Conservation (phyloP, 2,113 vertebrate species). For the Poeciliopsis prolifica region DNA sequence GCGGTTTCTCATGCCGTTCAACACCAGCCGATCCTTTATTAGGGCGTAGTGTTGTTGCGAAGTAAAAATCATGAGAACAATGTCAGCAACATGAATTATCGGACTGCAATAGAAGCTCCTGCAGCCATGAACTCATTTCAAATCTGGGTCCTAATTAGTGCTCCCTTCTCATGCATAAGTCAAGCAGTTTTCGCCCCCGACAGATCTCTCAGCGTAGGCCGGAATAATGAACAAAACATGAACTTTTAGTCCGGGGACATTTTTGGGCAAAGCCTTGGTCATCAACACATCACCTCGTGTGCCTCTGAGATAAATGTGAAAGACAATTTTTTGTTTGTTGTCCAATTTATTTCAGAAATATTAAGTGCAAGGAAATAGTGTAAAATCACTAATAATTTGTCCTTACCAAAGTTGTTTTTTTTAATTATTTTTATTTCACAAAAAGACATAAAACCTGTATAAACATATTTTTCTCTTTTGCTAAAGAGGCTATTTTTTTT, state of each 20-base stretch:
- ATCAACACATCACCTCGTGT: conserved; percentile 61
- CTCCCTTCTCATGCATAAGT: conserved; percentile 48
- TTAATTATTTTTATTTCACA: too few species aligned
- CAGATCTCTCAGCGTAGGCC: conserved; percentile 31
- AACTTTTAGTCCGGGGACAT: conserved; percentile 35
- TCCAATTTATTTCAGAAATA: too few species aligned
- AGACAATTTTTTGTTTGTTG: not conserved
- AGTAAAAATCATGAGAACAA: conserved; percentile 48
- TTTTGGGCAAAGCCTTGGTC: conserved; percentile 53
- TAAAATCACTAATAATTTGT: too few species aligned
- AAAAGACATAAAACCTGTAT: too few species aligned
- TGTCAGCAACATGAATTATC: conserved; percentile 59
- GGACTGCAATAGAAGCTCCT: conserved; percentile 60
- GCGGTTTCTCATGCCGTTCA: conserved; percentile 30
- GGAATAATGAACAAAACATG: conserved; percentile 45
- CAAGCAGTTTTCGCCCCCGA: conserved; percentile 16
- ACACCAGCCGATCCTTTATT: conserved; percentile 25
- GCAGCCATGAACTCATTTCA: conserved; percentile 33
- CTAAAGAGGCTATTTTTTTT: too few species aligned
- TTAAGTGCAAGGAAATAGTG: too few species aligned
- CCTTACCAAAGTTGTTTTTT: too few species aligned
- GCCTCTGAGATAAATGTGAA: conserved; percentile 29
- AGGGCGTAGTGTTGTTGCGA: conserved; percentile 39
- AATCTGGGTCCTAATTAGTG: conserved; percentile 54
- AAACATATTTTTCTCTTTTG: too few species aligned